A percentile compares a stretch with the other conserved stretches of the same genome.
Conservation (phyloP, 2,888 invertebrate genomes). For the Camponotus fellah region DNA sequence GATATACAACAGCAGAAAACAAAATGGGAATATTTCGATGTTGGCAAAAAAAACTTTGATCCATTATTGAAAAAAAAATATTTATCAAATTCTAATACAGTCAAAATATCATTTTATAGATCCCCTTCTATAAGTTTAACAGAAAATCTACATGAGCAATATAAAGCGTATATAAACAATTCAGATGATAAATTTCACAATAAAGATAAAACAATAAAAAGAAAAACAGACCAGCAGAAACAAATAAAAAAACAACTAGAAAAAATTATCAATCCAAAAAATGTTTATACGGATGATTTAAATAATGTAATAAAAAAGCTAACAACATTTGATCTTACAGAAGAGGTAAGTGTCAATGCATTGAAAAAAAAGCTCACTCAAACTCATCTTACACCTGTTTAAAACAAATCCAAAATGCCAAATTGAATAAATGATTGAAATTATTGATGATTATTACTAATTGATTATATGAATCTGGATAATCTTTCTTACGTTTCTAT, state of each 20-base stretch:
- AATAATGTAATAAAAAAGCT: constrained; percentile 36
- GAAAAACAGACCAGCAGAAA: constrained; percentile 10
- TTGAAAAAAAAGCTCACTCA: constrained; percentile 12
- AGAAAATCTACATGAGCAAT: too few relatives aligned
- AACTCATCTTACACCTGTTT: constrained; percentile 24
- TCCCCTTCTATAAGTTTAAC: too few relatives aligned
- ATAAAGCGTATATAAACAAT: too few relatives aligned
- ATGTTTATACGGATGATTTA: not conserved
- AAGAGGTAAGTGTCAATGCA: constrained; percentile 24
- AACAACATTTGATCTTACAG: constrained; percentile 10
- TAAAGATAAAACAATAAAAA: constrained; percentile 26
- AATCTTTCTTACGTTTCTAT: not conserved
- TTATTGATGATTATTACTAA: not conserved
- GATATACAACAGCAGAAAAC: not conserved
- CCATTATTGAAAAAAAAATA: not conserved
- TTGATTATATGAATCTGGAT: not conserved
- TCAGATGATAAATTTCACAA: too few relatives aligned
- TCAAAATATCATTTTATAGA: too few relatives aligned
- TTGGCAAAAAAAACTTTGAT: not conserved
- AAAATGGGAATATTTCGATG: not conserved
- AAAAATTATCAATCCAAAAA: not conserved
- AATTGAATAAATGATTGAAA: not conserved
- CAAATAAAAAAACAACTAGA: not conserved
- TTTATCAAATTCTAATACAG: too few relatives aligned
- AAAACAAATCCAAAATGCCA: constrained; percentile 11